Evolutionary conservation across 2,888 invertebrate species (phyloP).

Genomic region (Rugalucina vietnamica): DNA sequence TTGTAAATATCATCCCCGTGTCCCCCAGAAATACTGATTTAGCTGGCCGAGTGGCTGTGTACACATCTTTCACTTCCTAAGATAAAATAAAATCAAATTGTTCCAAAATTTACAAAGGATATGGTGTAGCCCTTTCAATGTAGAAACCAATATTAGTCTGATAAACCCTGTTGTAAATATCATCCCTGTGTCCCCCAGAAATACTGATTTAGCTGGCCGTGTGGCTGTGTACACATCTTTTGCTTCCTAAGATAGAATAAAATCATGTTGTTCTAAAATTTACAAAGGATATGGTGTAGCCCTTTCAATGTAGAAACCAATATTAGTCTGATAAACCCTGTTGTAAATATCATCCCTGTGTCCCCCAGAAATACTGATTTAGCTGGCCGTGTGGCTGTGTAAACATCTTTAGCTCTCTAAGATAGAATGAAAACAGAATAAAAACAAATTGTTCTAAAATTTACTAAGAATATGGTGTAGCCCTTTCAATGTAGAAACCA

Average conservation of each 20-base stretch:
- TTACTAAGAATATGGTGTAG: too few species aligned
- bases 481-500: too few species aligned
- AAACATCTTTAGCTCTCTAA: slow-evolving; percentile 40
- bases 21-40: slow-evolving; percentile 82
- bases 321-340: slow-evolving; percentile 84
- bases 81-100: too few species aligned
- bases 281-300: too few species aligned
- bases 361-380: slow-evolving; percentile 82
- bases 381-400: slow-evolving; percentile 26
- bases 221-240: slow-evolving; percentile 12
- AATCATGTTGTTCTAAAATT: too few species aligned
- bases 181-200: slow-evolving; percentile 78
- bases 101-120: too few species aligned
- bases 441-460: too few species aligned
- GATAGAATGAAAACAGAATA: too few species aligned
- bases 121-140: too few species aligned
- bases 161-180: slow-evolving; percentile 85
- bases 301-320: too few species aligned
- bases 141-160: too few species aligned
- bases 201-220: slow-evolving; percentile 76
- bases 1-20: slow-evolving; percentile 82
- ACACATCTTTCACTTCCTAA: slow-evolving; percentile 41
- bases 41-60: slow-evolving; percentile 26
- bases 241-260: too few species aligned
- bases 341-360: slow-evolving; percentile 82